Percentiles rank a stretch among this genome's conserved stretches.
phyloP scores from a whole-genome alignment of 2,797 vertebrate genomes.

The Onychomys torridus region DNA sequence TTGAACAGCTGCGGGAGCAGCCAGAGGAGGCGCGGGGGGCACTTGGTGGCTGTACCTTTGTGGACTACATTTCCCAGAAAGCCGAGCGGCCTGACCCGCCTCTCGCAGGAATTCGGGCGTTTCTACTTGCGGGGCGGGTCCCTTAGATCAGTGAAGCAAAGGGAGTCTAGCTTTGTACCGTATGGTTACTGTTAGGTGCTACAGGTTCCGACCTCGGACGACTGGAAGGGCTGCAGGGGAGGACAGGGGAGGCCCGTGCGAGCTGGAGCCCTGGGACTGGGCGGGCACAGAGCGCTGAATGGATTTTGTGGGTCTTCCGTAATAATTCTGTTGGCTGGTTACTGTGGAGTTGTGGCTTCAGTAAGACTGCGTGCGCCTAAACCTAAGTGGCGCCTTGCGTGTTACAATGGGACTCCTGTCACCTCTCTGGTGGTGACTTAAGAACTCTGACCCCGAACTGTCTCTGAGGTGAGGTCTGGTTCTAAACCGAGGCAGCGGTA shows the following conservation, averaged over 20 bases:
- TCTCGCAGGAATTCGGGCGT: neutral
- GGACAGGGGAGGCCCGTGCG: neutral
- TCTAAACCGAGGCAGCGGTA: neutral
- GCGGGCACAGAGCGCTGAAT: neutral
- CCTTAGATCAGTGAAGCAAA: neutral
- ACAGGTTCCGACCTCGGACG: neutral
- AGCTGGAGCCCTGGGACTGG: too few species aligned
- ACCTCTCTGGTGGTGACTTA: neutral
- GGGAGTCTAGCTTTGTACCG: neutral
- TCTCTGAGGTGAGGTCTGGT: neutral
- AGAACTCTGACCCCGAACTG: neutral
- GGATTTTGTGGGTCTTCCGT: neutral
- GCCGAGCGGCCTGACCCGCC: neutral
- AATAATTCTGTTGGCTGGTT: neutral
- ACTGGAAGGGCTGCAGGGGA: neutral
- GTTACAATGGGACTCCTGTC: neutral
- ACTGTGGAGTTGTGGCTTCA: neutral
- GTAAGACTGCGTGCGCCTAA: neutral
- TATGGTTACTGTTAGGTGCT: neutral
- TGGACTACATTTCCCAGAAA: slow-evolving; percentile 74
- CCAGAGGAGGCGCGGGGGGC: neutral
- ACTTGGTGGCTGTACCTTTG: too few species aligned
- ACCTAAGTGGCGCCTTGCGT: neutral
- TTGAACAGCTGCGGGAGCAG: neutral
- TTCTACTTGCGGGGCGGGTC: neutral